A percentile compares a stretch with the other conserved stretches of the same genome.
Conservation (phyloP, 2,113 vertebrate genomes). For the Ceuthmochares aereus region DNA sequence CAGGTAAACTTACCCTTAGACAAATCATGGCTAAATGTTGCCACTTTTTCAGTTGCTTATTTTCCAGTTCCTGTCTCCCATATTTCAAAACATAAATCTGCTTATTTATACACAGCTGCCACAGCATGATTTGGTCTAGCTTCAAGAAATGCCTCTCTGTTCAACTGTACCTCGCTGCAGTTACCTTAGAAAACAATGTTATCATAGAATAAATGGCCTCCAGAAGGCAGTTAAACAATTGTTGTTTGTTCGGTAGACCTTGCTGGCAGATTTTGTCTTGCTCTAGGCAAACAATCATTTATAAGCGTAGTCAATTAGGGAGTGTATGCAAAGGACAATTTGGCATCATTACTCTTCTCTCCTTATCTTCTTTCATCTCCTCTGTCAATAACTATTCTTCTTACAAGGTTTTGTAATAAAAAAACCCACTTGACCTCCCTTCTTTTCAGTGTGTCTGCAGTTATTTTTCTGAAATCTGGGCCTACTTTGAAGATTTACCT, state of each 20-base stretch:
- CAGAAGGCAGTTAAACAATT: neutral
- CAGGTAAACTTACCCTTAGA: neutral
- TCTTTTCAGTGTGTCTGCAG: neutral
- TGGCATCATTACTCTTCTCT: neutral
- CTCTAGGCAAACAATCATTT: neutral
- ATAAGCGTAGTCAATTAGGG: neutral
- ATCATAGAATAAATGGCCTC: neutral
- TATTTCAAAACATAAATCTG: neutral
- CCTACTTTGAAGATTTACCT: neutral
- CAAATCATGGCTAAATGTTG: neutral
- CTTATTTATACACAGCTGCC: neutral
- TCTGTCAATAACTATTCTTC: neutral
- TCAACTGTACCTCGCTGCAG: neutral
- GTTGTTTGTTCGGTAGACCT: neutral
- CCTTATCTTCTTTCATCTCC: neutral
- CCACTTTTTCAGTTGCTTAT: neutral
- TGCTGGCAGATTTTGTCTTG: neutral
- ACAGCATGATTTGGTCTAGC: neutral
- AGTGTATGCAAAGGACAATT: neutral
- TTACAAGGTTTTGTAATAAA: neutral
- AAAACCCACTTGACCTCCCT: accelerated
- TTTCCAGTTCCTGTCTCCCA: neutral
- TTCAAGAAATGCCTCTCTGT: neutral
- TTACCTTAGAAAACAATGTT: neutral
- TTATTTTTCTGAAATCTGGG: neutral